Evolutionary conservation across 1,140 invertebrate genomes (phyloP).

Genomic region (Maconellicoccus hirsutus): DNA sequence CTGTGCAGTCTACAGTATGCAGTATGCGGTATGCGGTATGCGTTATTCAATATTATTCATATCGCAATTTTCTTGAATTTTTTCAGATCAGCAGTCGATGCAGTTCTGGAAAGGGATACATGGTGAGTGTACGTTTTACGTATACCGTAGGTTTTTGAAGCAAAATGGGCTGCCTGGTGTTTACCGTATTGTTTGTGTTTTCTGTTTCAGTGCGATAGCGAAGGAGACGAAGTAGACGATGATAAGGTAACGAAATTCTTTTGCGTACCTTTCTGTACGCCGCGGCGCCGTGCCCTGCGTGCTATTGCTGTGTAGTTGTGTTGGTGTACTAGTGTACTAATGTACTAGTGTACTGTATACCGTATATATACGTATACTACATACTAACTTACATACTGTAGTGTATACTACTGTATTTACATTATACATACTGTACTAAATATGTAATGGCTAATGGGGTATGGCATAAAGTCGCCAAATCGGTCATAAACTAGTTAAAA

Average conservation of each 20-base stretch:
- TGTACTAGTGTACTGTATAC: no score
- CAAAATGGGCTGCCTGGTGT: not conserved
- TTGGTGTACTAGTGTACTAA: no score
- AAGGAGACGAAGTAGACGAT: slow-evolving; percentile 29
- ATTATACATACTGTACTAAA: no score
- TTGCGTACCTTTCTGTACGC: not conserved
- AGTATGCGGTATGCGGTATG: not conserved
- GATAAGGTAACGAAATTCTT: slow-evolving; percentile 28
- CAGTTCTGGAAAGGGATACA: slow-evolving; percentile 78
- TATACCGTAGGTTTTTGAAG: not conserved
- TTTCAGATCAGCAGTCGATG: slow-evolving; percentile 67
- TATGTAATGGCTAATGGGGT: no score
- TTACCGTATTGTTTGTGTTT: slow-evolving; percentile 19
- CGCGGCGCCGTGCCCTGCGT: slow-evolving; percentile 5
- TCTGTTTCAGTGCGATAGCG: slow-evolving; percentile 29
- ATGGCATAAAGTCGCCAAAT: no score
- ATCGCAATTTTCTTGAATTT: slow-evolving; percentile 24
- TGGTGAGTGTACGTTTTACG: slow-evolving; percentile 45
- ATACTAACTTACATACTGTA: no score
- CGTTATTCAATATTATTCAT: not conserved
- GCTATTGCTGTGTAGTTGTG: no score
- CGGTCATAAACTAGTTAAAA: no score
- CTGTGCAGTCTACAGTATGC: no score
- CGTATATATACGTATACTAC: no score
- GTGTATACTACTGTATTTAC: no score